Base-by-base conservation (phyloP, 2,797 vertebrate species). In the Rhinogobio ventralis region DNA sequence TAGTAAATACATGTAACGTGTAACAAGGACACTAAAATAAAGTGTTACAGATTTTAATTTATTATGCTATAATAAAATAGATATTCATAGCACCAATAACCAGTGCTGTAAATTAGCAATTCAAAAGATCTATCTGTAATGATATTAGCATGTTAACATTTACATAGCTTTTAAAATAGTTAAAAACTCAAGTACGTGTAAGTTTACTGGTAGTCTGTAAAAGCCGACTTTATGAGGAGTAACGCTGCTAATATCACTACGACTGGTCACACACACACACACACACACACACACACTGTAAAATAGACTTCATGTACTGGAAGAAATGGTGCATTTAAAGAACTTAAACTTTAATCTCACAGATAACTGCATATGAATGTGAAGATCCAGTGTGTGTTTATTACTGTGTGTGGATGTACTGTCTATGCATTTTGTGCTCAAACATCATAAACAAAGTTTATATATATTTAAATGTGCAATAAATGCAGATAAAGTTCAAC, bases 311-410 rank as follows among this genome's bases (percentile, higher is more conserved):
- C 17, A 62, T 55, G 19, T 30, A 45, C 11, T 36, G 33, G 6
- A 23, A n/a, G 30, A 55, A 55, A 36, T 55, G 0, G n/a, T 36
- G 20, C 51, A 55, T n/a, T 75, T 55, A 14, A 55, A 55, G 1
- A 55, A 15, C 19, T n/a, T 55, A 36, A 67, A 90, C 20, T 39
- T 36, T 76, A 30, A 60, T 11, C 51, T 25, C n/a, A 28, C 25
- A n/a, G 25, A 74, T 33, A 72, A 14, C 30, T 20, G 2, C 17
- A 25, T 30, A 28, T 19, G 13, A 62, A 60, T 82, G 19, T 62
- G 36, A 77, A 62, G 57, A 25, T 25, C 4, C 57, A 60, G n/a
- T 60, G 57, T 60, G 1, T 62, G 5, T 62, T 28, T 30, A 64
- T 64, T 64, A 64, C 25, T 7, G 25, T 64, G 0, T 64, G 25